Evolutionary conservation across 2,797 vertebrate species (phyloP), one percentile per base, ranked within the genome.

Genomic region (Aotus griseimembra): DNA sequence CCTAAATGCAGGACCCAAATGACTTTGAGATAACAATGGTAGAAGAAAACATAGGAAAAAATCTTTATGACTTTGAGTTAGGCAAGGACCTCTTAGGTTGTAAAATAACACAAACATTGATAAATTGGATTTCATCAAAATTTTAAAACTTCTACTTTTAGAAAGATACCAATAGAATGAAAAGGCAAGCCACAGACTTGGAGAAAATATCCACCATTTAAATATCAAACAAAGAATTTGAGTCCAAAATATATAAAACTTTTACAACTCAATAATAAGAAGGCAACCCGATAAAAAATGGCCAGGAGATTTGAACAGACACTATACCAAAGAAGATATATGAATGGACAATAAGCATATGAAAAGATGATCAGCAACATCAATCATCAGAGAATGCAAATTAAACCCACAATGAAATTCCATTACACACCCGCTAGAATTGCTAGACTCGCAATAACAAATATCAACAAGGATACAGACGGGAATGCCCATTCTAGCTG

Each of bases 131-230:
- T 89, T 82, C 44, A 77, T 82, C 58, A 76, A 92, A 92, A 94
- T 73, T n/a, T 61, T 86, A 30, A 94, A 97, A 70, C 70, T 46
- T 76, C 15, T 91, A 8, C 33, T 81, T 83, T 94, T 70, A 33
- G n/a, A 88, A 86, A 93, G 9, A 88, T 8, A 80, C n/a, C 76
- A 52, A 4, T 87, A 84, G 94, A 88, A 75, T 94, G 36, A 90
- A 94, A 96, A 94, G 50, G 26, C 30, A 28, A 82, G 12, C 55
- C 36, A 92, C 6, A 73, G 33, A 88, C 58, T 39, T 33, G 36
- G 57, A 92, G 33, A 84, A 90, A 93, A 80, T 57, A 28, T 11
- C 67, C 72, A 24, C n/a, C 46, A n/a, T 87, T 90, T 81, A 96
- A 95, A 33, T 93, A 67, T 73, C 58, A 55, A 17, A 86, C 17